A percentile compares a stretch with the other conserved stretches of the same genome.
Conservation (phyloP, 2,797 vertebrate genomes). For the Ibycter americanus region DNA sequence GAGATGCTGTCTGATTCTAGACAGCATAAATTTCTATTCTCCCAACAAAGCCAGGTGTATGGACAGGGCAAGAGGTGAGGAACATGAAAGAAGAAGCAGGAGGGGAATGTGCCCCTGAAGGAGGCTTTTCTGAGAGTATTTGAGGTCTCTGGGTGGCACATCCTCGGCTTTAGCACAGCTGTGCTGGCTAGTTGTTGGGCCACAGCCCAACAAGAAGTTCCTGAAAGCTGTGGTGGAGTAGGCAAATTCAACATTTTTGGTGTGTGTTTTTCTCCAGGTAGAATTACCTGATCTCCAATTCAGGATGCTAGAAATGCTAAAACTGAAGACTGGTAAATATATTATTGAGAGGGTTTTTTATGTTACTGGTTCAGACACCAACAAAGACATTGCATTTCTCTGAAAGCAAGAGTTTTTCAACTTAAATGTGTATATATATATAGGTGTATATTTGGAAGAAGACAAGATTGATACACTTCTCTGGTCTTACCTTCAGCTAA, state of each 20-base stretch:
- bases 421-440: neutral
- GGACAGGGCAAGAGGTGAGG: fast-evolving
- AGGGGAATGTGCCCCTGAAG: neutral
- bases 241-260: neutral
- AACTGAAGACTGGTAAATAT: neutral
- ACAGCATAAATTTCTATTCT: neutral
- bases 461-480: neutral
- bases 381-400: neutral
- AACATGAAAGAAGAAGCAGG: fast-evolving
- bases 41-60: fast-evolving
- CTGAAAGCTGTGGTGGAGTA: neutral
- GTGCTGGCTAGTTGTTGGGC: fast-evolving
- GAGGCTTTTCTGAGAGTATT: neutral
- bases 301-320: neutral
- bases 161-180: neutral
- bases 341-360: neutral
- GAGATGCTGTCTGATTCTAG: neutral
- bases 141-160: neutral
- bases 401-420: neutral
- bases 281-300: neutral
- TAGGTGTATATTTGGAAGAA: neutral
- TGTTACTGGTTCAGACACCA: neutral
- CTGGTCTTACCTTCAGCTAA: neutral
- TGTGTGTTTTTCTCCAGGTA: neutral
- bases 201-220: neutral